Evolutionary conservation across 2,797 vertebrate species (phyloP).

Genomic region (Chelon auratus): DNA sequence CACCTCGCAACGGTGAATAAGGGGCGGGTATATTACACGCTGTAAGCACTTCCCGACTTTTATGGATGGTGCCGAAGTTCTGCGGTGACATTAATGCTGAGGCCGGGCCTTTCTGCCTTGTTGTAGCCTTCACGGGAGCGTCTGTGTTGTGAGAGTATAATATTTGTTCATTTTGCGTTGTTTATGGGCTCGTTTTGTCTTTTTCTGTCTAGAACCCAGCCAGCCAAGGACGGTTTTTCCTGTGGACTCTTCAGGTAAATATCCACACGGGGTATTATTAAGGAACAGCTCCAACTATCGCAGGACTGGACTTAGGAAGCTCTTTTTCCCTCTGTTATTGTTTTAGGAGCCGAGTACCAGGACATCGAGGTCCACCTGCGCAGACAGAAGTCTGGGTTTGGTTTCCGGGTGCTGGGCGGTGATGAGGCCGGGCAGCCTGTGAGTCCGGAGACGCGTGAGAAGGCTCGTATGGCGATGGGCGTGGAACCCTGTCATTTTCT

Average conservation of each 20-base stretch:
- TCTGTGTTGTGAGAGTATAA: conserved; percentile 46
- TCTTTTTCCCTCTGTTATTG: background rate
- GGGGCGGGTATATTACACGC: conserved; percentile 57
- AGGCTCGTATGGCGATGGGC: conserved; percentile 86
- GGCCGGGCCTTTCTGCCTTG: conserved; percentile 43
- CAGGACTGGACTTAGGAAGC: background rate
- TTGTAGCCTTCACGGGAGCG: conserved; percentile 39
- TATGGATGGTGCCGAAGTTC: conserved; percentile 73
- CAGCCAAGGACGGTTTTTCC: conserved; percentile 91
- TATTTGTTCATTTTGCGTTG: conserved; percentile 42
- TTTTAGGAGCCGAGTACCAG: conserved; percentile 91
- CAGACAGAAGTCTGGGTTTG: conserved; percentile 97
- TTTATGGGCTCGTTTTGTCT: conserved; percentile 86
- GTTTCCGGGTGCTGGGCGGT: conserved; percentile 97
- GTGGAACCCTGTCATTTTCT: conserved; percentile 81
- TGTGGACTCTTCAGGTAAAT: conserved; percentile 92
- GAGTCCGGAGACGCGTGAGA: conserved; percentile 89
- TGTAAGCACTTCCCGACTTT: conserved; percentile 77
- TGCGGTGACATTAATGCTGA: conserved; percentile 68
- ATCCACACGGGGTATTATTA: background rate
- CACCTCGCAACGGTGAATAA: conserved; percentile 67
- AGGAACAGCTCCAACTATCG: background rate
- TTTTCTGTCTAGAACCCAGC: conserved; percentile 87
- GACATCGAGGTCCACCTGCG: conserved; percentile 96
- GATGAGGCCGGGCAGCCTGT: conserved; percentile 98